phyloP scores from a whole-genome alignment of 2,888 invertebrate species.

The Zelleria hepariella region DNA sequence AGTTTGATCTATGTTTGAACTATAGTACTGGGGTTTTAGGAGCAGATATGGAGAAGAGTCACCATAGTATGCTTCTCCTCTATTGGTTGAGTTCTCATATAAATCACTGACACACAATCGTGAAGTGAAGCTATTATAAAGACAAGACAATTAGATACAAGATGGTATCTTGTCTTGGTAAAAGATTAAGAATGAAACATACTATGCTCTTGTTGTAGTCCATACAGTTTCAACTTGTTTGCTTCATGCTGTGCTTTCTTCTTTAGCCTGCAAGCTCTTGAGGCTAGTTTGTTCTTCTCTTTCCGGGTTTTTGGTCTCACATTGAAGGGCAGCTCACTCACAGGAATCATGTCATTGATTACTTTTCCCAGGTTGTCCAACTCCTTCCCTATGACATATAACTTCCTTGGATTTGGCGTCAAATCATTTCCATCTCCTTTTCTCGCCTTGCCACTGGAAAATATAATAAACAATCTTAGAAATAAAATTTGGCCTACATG shows the following conservation, averaged over 20 bases:
- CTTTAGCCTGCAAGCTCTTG: conserved; percentile 95
- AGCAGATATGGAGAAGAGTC: no score
- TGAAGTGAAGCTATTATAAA: no score
- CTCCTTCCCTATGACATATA: conserved; percentile 92
- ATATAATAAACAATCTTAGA: neutral
- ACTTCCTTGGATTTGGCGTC: conserved; percentile 93
- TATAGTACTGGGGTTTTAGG: no score
- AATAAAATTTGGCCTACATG: neutral
- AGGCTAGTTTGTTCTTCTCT: conserved; percentile 98
- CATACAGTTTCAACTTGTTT: conserved; percentile 95
- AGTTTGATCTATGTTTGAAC: no score
- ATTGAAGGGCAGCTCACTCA: conserved; percentile 92
- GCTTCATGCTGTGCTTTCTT: conserved; percentile 99
- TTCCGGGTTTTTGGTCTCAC: conserved; percentile 93
- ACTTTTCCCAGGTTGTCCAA: conserved; percentile 90
- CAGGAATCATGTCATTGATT: conserved; percentile 97
- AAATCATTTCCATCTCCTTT: conserved; percentile 98
- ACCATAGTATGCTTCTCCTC: no score
- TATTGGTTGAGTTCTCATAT: no score
- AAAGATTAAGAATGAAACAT: conserved; percentile 52
- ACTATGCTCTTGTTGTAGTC: conserved; percentile 96
- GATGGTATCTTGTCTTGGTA: no score
- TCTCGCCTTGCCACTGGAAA: conserved; percentile 85
- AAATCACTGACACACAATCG: no score
- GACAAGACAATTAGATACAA: no score